Conservation (phyloP, 2,888 invertebrate species). For the Yponomeuta malinellus region DNA sequence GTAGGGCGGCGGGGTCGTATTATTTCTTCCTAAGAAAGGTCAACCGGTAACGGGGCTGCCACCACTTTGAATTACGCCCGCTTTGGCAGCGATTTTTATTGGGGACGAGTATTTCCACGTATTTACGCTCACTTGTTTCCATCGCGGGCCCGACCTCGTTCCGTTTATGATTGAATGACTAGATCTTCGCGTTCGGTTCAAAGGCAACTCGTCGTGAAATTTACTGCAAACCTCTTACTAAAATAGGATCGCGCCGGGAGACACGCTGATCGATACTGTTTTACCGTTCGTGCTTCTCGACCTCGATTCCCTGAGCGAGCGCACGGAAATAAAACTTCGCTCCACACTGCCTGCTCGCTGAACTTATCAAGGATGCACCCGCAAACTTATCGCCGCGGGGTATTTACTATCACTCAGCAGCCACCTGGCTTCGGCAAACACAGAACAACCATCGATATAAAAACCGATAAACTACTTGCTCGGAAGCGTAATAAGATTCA, state of each 20-base stretch:
- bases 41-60: not conserved
- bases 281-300: conserved; percentile 1
- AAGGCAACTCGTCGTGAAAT: not conserved
- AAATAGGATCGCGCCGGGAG: conserved; percentile 1
- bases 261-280: not conserved
- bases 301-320: not conserved
- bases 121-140: conserved; percentile 1
- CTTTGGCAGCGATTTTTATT: conserved; percentile 3
- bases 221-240: conserved; percentile 1
- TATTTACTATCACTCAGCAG: conserved; percentile 3
- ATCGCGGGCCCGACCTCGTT: not conserved
- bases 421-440: not conserved
- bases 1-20: not conserved
- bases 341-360: not conserved
- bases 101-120: not conserved
- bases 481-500: not conserved
- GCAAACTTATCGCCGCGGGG: not conserved
- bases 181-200: not conserved
- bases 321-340: not conserved
- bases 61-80: not conserved
- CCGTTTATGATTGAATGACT: conserved; percentile 1
- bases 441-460: not conserved
- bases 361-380: not conserved
- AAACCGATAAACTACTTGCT: not conserved
- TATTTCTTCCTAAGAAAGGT: not conserved